Percentiles rank a stretch among this genome's conserved stretches.
phyloP scores from a whole-genome alignment of 2,888 invertebrate species.

The Tortricodes alternella region DNA sequence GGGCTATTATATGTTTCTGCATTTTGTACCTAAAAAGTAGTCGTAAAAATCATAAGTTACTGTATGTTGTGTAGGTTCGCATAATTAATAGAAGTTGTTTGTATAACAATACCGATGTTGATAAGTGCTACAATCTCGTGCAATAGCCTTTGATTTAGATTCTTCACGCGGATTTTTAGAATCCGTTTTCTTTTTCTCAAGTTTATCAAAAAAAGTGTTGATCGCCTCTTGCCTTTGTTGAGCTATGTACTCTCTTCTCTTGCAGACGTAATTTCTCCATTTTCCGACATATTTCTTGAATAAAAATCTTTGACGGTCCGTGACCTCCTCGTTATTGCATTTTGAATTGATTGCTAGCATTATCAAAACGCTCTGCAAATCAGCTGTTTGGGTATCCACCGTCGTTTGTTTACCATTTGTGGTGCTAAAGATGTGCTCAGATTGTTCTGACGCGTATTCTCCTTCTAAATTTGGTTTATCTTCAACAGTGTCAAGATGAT shows the following conservation, averaged over 20 bases:
- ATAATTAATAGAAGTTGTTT: background rate
- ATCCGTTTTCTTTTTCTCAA: constrained; percentile 60
- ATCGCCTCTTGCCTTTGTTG: constrained; percentile 59
- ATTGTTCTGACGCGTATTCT: constrained; percentile 39
- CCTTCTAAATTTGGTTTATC: constrained; percentile 35
- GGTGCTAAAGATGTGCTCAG: constrained; percentile 44
- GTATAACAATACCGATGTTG: constrained; percentile 63
- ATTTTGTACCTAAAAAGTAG: constrained; percentile 81
- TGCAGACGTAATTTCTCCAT: constrained; percentile 59
- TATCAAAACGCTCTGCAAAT: constrained; percentile 63
- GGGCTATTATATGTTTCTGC: constrained; percentile 88
- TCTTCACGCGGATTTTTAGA: constrained; percentile 42
- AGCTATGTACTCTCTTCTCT: constrained; percentile 49
- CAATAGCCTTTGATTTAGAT: constrained; percentile 54
- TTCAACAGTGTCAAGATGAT: too few species aligned
- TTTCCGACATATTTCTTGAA: constrained; percentile 58
- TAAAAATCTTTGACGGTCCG: constrained; percentile 45
- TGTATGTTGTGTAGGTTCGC: background rate
- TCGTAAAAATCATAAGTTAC: background rate
- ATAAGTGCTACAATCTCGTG: constrained; percentile 66
- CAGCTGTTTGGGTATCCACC: constrained; percentile 40
- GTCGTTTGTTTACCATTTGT: constrained; percentile 28
- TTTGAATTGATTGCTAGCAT: constrained; percentile 65
- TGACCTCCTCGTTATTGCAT: constrained; percentile 41
- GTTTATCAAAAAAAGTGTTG: constrained; percentile 65